phyloP scores from a whole-genome alignment of 2,888 invertebrate species.

The Tetropium fuscum region DNA sequence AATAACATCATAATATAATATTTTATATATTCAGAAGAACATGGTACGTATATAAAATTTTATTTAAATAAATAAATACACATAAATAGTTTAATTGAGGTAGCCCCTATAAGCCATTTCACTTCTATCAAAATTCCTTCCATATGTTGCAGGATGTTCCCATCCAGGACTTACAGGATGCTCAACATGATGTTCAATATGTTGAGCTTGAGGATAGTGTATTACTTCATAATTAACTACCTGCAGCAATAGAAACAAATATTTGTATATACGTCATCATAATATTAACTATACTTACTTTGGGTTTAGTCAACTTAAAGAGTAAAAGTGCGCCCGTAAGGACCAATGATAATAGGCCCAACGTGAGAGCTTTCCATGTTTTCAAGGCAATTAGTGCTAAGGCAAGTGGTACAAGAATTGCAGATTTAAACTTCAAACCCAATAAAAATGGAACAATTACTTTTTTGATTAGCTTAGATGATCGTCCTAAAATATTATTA shows the following conservation, averaged over 20 bases:
- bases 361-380: slow-evolving; percentile 90
- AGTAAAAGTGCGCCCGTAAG: slow-evolving; percentile 87
- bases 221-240: slow-evolving; percentile 88
- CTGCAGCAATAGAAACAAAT: slow-evolving; percentile 51
- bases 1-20: no score
- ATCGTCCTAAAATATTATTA: slow-evolving; percentile 80
- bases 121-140: slow-evolving; percentile 70
- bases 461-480: slow-evolving; percentile 78
- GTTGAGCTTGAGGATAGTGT: slow-evolving; percentile 83
- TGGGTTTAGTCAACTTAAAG: slow-evolving; percentile 89
- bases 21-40: no score
- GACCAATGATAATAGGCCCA: slow-evolving; percentile 86
- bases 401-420: slow-evolving; percentile 84
- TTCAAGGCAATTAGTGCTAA: slow-evolving; percentile 86
- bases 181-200: slow-evolving; percentile 69
- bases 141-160: slow-evolving; percentile 74
- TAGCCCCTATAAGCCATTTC: slow-evolving; percentile 72
- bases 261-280: neutral
- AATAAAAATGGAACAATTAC: slow-evolving; percentile 87
- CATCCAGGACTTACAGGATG: slow-evolving; percentile 61
- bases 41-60: slow-evolving; percentile 52
- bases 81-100: slow-evolving; percentile 33
- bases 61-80: slow-evolving; percentile 48
- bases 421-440: slow-evolving; percentile 88
- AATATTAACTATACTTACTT: slow-evolving; percentile 64